phyloP scores from a whole-genome alignment of 2,113 vertebrate species.

The human (Homo sapiens) region GRCh38 chr11:57124001-57124500 shows the following conservation, averaged over 20 bases:
- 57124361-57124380: background rate
- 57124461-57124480: background rate
- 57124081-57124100: background rate
- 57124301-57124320: fast-evolving
- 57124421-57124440: background rate
- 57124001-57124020: background rate
- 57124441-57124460: background rate
- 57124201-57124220: background rate
- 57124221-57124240: background rate
- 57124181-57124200: background rate
- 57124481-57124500: background rate
- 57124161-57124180: background rate
- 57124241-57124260: fast-evolving
- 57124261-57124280: fast-evolving
- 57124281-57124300: fast-evolving
- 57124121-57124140: background rate
- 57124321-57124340: background rate
- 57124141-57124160: background rate
- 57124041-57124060: background rate
- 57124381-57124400: too few species aligned
- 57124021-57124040: background rate
- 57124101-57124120: background rate
- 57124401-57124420: background rate
- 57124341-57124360: background rate
- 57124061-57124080: background rate